Percentiles rank a stretch among this genome's conserved stretches.
phyloP scores from a whole-genome alignment of 2,888 invertebrate species.

The Calliscelio sp. region DNA sequence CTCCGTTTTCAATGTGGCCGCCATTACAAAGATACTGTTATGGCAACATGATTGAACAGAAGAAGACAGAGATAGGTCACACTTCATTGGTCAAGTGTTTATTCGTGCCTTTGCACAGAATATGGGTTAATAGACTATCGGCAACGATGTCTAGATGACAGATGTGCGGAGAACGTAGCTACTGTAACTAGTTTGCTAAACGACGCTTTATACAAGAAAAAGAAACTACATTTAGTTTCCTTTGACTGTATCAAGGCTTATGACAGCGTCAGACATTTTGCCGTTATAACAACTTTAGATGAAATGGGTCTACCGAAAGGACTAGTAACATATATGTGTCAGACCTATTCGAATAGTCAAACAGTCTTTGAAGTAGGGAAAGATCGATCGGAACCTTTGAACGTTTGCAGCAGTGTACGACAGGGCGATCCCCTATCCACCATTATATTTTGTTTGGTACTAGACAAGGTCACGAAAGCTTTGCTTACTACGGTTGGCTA shows the following conservation, averaged over 20 bases:
- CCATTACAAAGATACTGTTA: too few relatives aligned
- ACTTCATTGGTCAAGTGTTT: too few relatives aligned
- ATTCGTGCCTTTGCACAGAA: too few relatives aligned
- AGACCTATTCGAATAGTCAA: conserved; percentile 80
- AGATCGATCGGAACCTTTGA: conserved; percentile 1
- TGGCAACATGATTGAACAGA: too few relatives aligned
- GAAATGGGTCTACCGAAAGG: conserved; percentile 80
- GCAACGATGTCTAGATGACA: not conserved
- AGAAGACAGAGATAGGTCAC: too few relatives aligned
- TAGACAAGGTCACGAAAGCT: conserved; percentile 4
- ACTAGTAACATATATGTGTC: conserved; percentile 80
- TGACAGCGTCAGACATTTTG: conserved; percentile 82
- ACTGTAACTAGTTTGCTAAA: too few relatives aligned
- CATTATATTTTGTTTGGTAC: conserved; percentile 21
- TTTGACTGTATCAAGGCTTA: conserved; percentile 86
- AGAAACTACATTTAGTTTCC: conserved; percentile 82
- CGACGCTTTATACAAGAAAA: too few relatives aligned
- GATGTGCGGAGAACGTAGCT: too few relatives aligned
- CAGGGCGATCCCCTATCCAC: conserved; percentile 46
- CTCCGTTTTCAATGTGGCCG: too few relatives aligned
- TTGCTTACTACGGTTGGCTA: not conserved
- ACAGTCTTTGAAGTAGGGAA: conserved; percentile 67
- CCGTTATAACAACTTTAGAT: conserved; percentile 79
- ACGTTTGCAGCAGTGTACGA: conserved; percentile 22
- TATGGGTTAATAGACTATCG: not conserved